Base-by-base conservation (phyloP, 2,113 vertebrate genomes). In the Falcunculus frontatus region DNA sequence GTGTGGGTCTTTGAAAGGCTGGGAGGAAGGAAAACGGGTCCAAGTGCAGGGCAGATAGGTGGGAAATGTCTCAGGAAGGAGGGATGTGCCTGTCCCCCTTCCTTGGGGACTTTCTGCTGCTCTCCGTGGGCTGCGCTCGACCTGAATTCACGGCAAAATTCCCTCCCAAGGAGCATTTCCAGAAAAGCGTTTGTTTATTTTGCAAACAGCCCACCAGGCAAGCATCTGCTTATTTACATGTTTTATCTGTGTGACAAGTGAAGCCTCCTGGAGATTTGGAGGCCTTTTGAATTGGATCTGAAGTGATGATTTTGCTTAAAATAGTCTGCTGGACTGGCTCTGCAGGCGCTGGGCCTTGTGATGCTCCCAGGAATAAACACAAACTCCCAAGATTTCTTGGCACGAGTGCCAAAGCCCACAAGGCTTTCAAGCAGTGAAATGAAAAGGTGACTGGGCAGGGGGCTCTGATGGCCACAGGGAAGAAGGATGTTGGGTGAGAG, bases 181-280 rank as follows among this genome's bases (percentile, higher is more conserved):
- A 22, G 75, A 53, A 37, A 55, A 25, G 12, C 18, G 1, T 92
- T 78, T 85, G 72, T 91, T 93, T 95, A 5, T 92, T 92, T 84
- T 67, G 76, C 87, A 76, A 91, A 67, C 22, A 67, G 75, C 76
- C 68, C 70, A 68, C 29, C 91, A 78, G 84, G 89, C 81, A 55
- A 83, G 83, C 88, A 64, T 70, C 87, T 96, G 94, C 84, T 97
- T 91, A 72, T 93, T 90, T 95, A 64, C 90, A 82, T 92, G 73
- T 78, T 82, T 93, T 77, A 84, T 93, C 39, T 27, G 70, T 63
- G 92, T 65, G 93, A 82, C 94, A 96, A 90, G 84, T 41, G 84
- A 32, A 72, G 70, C 68, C 73, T 97, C 82, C 84, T 82, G 65
- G 89, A 88, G 74, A 27, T 52, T 15, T 29, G 88, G 69, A 89